Percentiles rank a stretch among this genome's conserved stretches.
Evolutionary conservation across 1,140 invertebrate genomes (phyloP).

Genomic region (Saxidomus purpurata): DNA sequence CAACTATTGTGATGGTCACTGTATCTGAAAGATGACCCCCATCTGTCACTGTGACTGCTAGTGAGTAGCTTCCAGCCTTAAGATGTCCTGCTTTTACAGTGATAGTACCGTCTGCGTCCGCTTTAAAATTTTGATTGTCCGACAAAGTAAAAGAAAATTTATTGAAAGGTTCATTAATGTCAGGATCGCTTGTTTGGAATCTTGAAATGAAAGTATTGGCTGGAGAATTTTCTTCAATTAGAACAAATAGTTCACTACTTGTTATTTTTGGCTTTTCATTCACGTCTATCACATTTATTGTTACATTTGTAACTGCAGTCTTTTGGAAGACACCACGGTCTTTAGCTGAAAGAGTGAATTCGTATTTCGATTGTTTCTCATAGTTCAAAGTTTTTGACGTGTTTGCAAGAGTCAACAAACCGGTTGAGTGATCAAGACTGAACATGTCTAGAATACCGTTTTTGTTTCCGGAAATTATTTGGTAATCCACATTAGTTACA

Average conservation of each 20-base stretch:
- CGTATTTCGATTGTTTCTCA: not conserved
- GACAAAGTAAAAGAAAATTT: not conserved
- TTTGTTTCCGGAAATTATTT: not conserved
- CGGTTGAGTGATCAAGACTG: not conserved
- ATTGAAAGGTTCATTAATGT: not conserved
- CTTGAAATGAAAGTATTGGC: not conserved
- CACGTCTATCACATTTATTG: slow-evolving; percentile 6
- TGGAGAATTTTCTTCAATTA: not conserved
- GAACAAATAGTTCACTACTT: not conserved
- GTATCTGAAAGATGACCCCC: not conserved
- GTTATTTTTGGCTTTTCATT: slow-evolving; percentile 1
- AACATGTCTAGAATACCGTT: not conserved
- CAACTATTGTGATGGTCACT: not conserved
- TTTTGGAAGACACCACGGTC: slow-evolving; percentile 6
- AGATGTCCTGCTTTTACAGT: not conserved
- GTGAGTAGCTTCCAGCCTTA: not conserved
- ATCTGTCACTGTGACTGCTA: not conserved
- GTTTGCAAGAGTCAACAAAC: not conserved
- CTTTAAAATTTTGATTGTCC: not conserved
- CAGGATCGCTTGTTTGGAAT: not conserved
- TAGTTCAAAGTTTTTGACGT: not conserved
- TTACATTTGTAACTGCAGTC: not conserved
- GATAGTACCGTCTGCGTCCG: not conserved
- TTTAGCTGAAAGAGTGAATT: not conserved
- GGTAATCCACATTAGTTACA: not conserved